Percentiles rank a stretch among this genome's conserved stretches.
Conservation (phyloP, 2,888 invertebrate genomes). For the Villa cingulata region DNA sequence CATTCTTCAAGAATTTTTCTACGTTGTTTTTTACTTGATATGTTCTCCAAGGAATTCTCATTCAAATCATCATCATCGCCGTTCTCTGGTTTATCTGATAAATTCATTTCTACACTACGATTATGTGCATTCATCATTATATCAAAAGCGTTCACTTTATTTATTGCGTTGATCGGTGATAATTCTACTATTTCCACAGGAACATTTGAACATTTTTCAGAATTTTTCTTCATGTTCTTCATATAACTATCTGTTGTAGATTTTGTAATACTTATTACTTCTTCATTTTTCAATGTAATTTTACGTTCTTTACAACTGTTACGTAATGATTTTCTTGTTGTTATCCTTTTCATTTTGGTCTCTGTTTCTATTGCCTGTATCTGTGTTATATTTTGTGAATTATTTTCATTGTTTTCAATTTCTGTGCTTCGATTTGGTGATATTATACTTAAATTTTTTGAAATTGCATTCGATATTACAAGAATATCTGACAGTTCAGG, state of each 20-base stretch:
- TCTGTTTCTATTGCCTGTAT: no score
- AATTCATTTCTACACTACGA: slow-evolving; percentile 49
- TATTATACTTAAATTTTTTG: background rate
- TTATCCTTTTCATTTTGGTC: no score
- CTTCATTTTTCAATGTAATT: no score
- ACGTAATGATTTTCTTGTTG: no score
- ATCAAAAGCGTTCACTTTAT: slow-evolving; percentile 44
- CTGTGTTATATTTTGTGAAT: no score
- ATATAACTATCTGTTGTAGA: no score
- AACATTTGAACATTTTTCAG: no score
- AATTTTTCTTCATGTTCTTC: no score
- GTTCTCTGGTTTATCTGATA: slow-evolving; percentile 43
- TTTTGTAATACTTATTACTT: no score
- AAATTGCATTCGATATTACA: background rate
- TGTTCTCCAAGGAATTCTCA: slow-evolving; percentile 20
- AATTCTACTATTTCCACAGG: no score
- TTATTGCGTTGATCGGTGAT: background rate
- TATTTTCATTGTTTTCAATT: background rate
- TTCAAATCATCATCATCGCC: slow-evolving; percentile 18
- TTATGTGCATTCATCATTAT: slow-evolving; percentile 53
- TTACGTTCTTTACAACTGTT: no score
- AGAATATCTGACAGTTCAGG: background rate
- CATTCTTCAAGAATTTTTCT: slow-evolving; percentile 44
- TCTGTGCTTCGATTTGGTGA: background rate
- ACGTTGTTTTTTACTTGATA: slow-evolving; percentile 39